phyloP scores from a whole-genome alignment of 2,888 invertebrate species.

The Eurytoma adleriae region DNA sequence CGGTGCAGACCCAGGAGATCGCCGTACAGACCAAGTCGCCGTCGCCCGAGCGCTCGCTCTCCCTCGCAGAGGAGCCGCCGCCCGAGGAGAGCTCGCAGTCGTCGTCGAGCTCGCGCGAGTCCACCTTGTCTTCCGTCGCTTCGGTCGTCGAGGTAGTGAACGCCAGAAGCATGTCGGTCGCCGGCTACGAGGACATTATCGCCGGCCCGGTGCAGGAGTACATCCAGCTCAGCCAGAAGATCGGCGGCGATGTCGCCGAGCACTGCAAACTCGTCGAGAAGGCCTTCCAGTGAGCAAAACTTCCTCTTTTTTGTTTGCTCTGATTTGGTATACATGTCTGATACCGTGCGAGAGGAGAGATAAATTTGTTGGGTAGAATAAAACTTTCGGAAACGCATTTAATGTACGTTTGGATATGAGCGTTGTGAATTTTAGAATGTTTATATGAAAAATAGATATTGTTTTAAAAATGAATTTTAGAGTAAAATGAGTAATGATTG shows the following conservation, averaged over 20 bases:
- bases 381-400: no score
- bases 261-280: constrained; percentile 88
- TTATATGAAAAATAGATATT: no score
- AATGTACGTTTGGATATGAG: no score
- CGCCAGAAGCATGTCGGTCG: constrained; percentile 83
- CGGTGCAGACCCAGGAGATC: constrained; percentile 61
- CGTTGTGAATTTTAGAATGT: no score
- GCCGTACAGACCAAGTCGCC: constrained; percentile 70
- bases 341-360: no score
- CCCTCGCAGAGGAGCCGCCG: constrained; percentile 64
- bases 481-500: no score
- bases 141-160: constrained; percentile 63
- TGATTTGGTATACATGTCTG: no score
- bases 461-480: no score
- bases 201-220: constrained; percentile 84
- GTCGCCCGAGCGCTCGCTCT: constrained; percentile 66
- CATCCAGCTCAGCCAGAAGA: constrained; percentile 85
- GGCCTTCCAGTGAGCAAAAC: constrained; percentile 87
- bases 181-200: constrained; percentile 85
- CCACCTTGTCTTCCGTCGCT: constrained; percentile 64
- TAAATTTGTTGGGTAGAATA: no score
- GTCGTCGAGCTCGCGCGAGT: constrained; percentile 65
- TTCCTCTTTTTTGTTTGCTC: constrained; percentile 4
- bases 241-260: constrained; percentile 90
- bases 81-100: constrained; percentile 62